Evolutionary conservation across 2,797 vertebrate genomes (phyloP).

Genomic region (Cirrhinus molitorella): DNA sequence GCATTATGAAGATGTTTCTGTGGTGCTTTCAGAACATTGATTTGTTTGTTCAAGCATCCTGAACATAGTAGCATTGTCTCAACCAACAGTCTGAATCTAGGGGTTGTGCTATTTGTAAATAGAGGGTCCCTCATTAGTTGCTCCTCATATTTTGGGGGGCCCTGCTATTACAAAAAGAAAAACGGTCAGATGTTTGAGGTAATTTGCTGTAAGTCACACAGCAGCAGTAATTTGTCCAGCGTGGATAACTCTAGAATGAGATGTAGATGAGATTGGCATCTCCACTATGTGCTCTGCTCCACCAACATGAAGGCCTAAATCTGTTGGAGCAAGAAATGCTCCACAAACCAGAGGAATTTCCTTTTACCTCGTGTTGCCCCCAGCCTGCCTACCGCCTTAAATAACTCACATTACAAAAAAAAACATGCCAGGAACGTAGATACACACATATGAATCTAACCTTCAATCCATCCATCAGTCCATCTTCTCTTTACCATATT

Average conservation of each 20-base stretch:
- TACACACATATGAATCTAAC: conserved; percentile 34
- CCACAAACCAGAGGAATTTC: conserved; percentile 78
- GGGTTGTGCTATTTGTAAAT: neutral
- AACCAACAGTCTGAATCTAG: neutral
- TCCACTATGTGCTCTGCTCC: conserved; percentile 51
- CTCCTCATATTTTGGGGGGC: neutral
- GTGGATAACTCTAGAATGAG: conserved; percentile 36
- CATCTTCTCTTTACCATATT: conserved; percentile 4
- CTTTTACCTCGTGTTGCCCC: conserved; percentile 75
- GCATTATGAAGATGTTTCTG: neutral
- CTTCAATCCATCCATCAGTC: conserved; percentile 8
- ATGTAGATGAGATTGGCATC: conserved; percentile 50
- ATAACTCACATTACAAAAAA: conserved; percentile 15
- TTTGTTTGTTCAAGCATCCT: neutral
- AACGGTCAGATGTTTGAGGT: neutral
- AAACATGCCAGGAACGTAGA: conserved; percentile 41
- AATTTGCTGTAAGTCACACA: neutral
- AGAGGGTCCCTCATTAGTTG: neutral
- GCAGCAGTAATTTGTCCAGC: conserved; percentile 13
- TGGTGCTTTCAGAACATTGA: neutral
- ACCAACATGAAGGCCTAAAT: conserved; percentile 71
- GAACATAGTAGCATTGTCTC: neutral
- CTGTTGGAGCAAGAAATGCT: conserved; percentile 71
- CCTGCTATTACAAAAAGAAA: neutral
- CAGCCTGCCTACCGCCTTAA: conserved; percentile 65